Conservation (phyloP, 2,113 vertebrate genomes). For the Tenebrosternarchus preto region DNA sequence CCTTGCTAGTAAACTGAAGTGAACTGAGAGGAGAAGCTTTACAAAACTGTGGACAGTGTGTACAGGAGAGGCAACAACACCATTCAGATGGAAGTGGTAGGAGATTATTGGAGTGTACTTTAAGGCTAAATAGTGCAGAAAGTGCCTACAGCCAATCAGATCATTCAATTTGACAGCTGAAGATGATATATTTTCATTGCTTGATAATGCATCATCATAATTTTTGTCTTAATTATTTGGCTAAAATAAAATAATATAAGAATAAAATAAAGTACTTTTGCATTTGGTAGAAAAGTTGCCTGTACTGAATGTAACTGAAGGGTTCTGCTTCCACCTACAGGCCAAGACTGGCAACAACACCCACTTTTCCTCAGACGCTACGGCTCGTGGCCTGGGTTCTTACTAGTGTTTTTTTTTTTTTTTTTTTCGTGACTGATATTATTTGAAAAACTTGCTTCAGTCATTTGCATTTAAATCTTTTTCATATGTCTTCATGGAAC, state of each 20-base stretch:
- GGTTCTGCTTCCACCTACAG: constrained; percentile 47
- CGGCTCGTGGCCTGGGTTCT: background rate
- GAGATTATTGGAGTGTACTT: constrained; percentile 1
- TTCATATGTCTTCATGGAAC: no score
- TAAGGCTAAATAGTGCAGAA: constrained; percentile 1
- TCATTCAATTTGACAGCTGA: constrained; percentile 16
- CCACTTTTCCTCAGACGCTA: background rate
- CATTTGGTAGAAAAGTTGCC: background rate
- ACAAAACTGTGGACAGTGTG: background rate
- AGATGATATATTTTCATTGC: constrained; percentile 15
- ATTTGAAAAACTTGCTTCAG: no score
- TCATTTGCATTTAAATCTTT: no score
- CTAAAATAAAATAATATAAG: constrained; percentile 26
- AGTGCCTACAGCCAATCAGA: background rate
- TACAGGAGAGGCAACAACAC: background rate
- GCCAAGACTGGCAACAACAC: background rate
- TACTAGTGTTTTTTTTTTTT: no score
- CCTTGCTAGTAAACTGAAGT: background rate
- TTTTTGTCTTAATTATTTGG: constrained; percentile 3
- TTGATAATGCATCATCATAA: constrained; percentile 33
- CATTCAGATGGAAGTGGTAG: background rate
- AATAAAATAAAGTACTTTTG: background rate
- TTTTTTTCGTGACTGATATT: no score
- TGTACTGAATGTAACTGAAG: background rate
- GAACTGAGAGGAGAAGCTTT: background rate